Evolutionary conservation across 2,888 invertebrate species (phyloP), one percentile per base, ranked within the genome.

Genomic region (Cantharis rufa): DNA sequence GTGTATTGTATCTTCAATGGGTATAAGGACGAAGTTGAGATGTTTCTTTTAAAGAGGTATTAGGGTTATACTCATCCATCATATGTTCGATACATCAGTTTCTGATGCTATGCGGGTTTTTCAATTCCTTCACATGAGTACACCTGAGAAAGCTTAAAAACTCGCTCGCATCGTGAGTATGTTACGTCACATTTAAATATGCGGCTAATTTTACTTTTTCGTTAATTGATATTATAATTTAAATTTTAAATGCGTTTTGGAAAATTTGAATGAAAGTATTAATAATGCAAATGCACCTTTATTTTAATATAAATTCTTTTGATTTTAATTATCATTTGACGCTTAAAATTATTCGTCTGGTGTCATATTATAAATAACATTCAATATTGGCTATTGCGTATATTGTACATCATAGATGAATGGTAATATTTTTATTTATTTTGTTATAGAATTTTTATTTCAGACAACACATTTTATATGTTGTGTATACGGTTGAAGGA

Each of bases 11-110:
- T 66, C 64, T 18, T 66, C 64, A 66, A 48, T 48, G 48, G 48
- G 48, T 48, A 48, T 48, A 48, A 48, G 48, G 48, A 48, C 48
- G 48, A 74, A 75, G 66, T 75, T 70, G 24, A 66, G 66, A 68
- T 62, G 64, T 69, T 76, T 72, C 62, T 74, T 77, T 74, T 28
- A 71, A 70, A 32, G 62, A 62, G 70, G 78, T 78, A 78, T 76
- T 75, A 76, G 80, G 80, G 78, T 81, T 80, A 75, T 64, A 32
- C 75, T 74, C 79, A 81, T 81, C 81, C 80, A 81, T 81, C 81
- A 81, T 79, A 78, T 70, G 78, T 81, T 80, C 81, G 78, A 81
- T 81, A 81, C 80, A 81, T 81, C 80, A 81, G 64, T 66, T 66
- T 66, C 64, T 66, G 64, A 66, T 66, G 64, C 21, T 66, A 66